Base-by-base conservation (phyloP, 1,140 invertebrate genomes). In the Maniola jurtina region DNA sequence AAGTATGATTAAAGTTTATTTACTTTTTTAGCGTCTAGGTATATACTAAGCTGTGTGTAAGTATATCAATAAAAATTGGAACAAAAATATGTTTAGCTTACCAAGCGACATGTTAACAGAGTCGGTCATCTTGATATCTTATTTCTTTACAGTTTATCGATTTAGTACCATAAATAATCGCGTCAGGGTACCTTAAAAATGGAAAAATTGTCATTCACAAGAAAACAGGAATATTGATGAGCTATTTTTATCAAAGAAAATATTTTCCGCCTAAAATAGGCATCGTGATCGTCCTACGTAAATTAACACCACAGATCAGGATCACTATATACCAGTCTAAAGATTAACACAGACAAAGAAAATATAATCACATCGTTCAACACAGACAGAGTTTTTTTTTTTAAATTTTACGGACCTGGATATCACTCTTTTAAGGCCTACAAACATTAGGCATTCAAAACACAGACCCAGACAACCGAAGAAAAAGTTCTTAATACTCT, bases 21-120 rank as follows among this genome's bases (percentile, higher is more conserved):
- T 2, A 2, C 25, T 25, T 1, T 25, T 25, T 25, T 4, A 25
- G n/a, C n/a, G n/a, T n/a, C n/a, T n/a, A 25, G 4, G 25, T 25
- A 25, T 25, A 25, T 25, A 25, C 4, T 25, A 4, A 2, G 25
- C 25, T 25, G 25, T 25, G 25, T 25, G 25, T n/a, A n/a, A n/a
- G n/a, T 25, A 25, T 25, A 25, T 25, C 25, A 25, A 25, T 25
- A 25, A 25, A 25, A 25, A 25, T 4, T 25, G 25, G 25, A 25
- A 4, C 25, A 25, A 7, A 25, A 52, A 52, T 16, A 34, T 55
- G 34, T 34, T 34, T 35, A 14, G 14, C 79, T 77, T 80, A 88
- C 88, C 88, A 58, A 90, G 70, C 66, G 88, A 88, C 85, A 90
- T 86, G 81, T 90, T 88, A 34, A 88, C 81, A 40, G 86, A 77